A percentile compares a stretch with the other conserved stretches of the same genome.
These are phyloP conservation scores for Seira sanloemensis DNA, from an alignment of 2,888 invertebrate genomes.

Conservation along the genomic window DNA sequence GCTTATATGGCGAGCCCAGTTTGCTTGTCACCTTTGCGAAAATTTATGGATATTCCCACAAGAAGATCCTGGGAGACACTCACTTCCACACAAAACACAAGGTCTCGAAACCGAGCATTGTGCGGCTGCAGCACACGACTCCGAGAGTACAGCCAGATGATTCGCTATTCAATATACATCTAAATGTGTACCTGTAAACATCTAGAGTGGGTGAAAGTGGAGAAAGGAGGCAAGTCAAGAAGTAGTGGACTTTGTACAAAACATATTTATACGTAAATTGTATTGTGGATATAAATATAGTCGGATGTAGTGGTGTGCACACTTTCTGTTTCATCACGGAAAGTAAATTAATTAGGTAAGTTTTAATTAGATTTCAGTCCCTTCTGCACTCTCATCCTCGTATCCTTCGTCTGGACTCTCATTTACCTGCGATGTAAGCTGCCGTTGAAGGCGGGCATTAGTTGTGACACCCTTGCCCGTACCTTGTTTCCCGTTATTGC, in stretches of 20 bases:
- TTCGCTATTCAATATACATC: too few relatives aligned
- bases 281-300: background rate
- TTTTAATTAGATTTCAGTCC: slow-evolving; percentile 81
- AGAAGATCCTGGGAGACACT: slow-evolving; percentile 17
- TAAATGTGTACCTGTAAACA: too few relatives aligned
- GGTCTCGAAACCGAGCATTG: background rate
- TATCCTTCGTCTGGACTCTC: slow-evolving; percentile 93
- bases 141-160: too few relatives aligned
- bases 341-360: slow-evolving; percentile 59
- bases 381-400: slow-evolving; percentile 84
- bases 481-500: slow-evolving; percentile 25
- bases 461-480: slow-evolving; percentile 42
- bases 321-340: slow-evolving; percentile 40
- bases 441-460: slow-evolving; percentile 70
- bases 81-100: slow-evolving; percentile 6
- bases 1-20: slow-evolving; percentile 15
- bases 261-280: too few relatives aligned
- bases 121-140: too few relatives aligned
- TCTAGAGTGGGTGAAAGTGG: slow-evolving; percentile 11
- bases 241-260: too few relatives aligned
- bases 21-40: slow-evolving; percentile 32
- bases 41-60: slow-evolving; percentile 37
- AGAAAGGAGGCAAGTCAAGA: slow-evolving; percentile 16
- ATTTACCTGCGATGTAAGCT: slow-evolving; percentile 73
- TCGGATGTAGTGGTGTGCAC: slow-evolving; percentile 6